Evolutionary conservation across 2,888 invertebrate genomes (phyloP).

Genomic region (Hetaerina titia): DNA sequence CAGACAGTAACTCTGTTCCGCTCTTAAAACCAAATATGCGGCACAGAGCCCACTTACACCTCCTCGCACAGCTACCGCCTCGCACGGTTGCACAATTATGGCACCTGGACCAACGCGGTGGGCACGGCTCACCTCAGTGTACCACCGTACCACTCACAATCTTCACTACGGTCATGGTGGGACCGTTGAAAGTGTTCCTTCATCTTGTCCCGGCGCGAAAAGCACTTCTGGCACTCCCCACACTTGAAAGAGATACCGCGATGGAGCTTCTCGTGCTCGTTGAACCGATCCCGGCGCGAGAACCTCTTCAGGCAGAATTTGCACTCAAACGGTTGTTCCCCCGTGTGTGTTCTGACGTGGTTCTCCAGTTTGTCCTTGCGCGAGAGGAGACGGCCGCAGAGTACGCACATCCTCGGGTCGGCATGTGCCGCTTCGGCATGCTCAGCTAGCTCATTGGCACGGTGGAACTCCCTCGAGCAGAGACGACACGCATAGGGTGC

Average conservation of each 20-base stretch:
- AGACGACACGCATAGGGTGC: not conserved
- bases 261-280: not conserved
- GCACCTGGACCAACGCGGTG: too few species aligned
- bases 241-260: not conserved
- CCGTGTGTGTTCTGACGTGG: slow-evolving; percentile 82
- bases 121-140: too few species aligned
- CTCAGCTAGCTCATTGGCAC: not conserved
- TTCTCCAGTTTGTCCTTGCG: slow-evolving; percentile 69
- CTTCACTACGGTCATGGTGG: not conserved
- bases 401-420: not conserved
- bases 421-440: not conserved
- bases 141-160: too few species aligned
- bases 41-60: too few species aligned
- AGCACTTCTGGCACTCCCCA: not conserved
- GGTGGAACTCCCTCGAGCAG: not conserved
- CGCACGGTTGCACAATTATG: too few species aligned
- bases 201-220: slow-evolving; percentile 10
- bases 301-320: slow-evolving; percentile 80
- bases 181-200: not conserved
- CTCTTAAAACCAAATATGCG: too few species aligned
- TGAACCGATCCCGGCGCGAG: slow-evolving; percentile 74
- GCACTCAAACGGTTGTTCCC: slow-evolving; percentile 83
- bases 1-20: too few species aligned
- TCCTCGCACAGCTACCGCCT: too few species aligned
- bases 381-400: not conserved